These are phyloP conservation scores for Trilocha varians DNA, from an alignment of 2,888 invertebrate genomes.

Conservation along the genomic window DNA sequence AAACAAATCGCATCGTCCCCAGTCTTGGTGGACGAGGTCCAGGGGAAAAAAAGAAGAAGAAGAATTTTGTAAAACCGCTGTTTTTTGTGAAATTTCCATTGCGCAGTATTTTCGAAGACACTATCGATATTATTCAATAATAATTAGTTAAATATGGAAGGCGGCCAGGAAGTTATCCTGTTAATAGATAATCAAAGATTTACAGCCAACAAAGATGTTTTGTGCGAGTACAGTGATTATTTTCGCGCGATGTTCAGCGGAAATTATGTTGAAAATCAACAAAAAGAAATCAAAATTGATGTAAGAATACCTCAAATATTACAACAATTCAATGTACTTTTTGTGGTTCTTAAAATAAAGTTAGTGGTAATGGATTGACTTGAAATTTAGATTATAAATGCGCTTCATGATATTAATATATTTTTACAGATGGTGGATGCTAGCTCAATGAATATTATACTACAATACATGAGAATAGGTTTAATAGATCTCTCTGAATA, in stretches of 20 bases:
- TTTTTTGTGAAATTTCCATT: no score
- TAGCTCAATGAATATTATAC: slow-evolving; percentile 43
- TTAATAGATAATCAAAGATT: slow-evolving; percentile 39
- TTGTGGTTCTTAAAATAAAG: no score
- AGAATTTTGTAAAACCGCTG: no score
- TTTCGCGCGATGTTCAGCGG: slow-evolving; percentile 66
- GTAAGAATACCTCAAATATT: slow-evolving; percentile 43
- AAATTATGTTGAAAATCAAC: slow-evolving; percentile 47
- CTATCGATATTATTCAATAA: background rate
- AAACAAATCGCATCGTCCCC: no score
- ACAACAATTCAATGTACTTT: no score
- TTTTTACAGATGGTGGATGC: slow-evolving; percentile 49
- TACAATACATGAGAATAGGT: slow-evolving; percentile 48
- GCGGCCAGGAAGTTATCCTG: slow-evolving; percentile 33
- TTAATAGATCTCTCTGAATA: slow-evolving; percentile 45
- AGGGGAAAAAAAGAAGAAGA: no score
- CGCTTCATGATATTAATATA: slow-evolving; percentile 1
- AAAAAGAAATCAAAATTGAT: slow-evolving; percentile 45
- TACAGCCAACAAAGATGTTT: slow-evolving; percentile 35
- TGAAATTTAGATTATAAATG: no score
- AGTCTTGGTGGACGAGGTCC: no score
- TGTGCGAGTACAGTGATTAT: slow-evolving; percentile 58
- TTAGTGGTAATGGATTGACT: no score
- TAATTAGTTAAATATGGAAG: slow-evolving; percentile 11
- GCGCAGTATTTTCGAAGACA: no score